These are phyloP conservation scores for Perdita meconis DNA, from an alignment of 2,888 invertebrate genomes.

Conservation along the genomic window DNA sequence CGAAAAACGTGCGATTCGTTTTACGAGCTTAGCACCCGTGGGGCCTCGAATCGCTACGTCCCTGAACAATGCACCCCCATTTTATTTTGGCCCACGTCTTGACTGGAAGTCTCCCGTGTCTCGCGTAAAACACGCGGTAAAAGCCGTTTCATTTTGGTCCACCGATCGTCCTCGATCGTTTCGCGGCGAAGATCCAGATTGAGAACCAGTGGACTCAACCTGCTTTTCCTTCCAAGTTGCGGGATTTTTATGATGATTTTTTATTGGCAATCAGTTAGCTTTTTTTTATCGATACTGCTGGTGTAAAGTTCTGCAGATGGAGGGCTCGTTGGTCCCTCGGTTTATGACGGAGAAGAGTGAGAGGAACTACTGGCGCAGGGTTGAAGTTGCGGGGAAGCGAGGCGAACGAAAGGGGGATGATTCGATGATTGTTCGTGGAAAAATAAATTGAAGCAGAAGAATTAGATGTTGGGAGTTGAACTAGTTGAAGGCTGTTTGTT, in stretches of 20 bases:
- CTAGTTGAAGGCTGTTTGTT: background rate
- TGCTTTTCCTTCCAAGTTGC: too few species aligned
- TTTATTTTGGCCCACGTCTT: conserved; percentile 33
- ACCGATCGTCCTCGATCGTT: background rate
- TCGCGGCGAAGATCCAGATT: background rate
- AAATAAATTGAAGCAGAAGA: background rate
- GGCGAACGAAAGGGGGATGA: background rate
- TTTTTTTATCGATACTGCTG: conserved; percentile 23
- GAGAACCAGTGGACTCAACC: conserved; percentile 3
- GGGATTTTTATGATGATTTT: conserved; percentile 37
- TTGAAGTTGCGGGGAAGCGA: background rate
- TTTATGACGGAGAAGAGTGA: conserved; percentile 1
- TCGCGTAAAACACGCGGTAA: conserved; percentile 54
- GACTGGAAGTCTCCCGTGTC: conserved; percentile 50
- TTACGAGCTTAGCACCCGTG: conserved; percentile 37
- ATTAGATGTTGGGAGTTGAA: background rate
- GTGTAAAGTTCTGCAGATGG: background rate
- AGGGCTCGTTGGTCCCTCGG: background rate
- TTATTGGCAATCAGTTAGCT: conserved; percentile 14
- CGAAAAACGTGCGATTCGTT: conserved; percentile 54
- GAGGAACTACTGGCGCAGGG: background rate
- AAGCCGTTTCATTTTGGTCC: conserved; percentile 9
- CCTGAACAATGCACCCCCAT: conserved; percentile 18
- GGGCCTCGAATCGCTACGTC: conserved; percentile 11
- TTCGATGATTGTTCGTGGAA: background rate